Evolutionary conservation across 2,888 invertebrate genomes (phyloP).

Genomic region (Sesia apiformis): DNA sequence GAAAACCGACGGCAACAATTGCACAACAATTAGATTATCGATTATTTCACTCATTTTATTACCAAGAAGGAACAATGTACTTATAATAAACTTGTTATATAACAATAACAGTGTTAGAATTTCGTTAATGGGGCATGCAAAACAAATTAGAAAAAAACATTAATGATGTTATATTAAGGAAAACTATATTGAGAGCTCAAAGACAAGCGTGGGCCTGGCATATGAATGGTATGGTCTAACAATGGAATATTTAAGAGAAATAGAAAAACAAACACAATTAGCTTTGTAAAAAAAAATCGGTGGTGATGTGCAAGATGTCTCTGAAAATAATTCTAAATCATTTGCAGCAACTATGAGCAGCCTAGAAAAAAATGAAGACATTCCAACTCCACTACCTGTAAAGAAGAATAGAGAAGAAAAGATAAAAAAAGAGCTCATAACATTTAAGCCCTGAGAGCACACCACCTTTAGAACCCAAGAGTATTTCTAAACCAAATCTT

Average conservation of each 20-base stretch:
- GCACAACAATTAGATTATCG: no score
- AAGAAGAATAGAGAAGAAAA: conserved; percentile 67
- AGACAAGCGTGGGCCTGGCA: conserved; percentile 99
- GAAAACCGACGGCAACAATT: no score
- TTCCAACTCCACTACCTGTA: conserved; percentile 70
- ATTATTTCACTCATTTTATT: no score
- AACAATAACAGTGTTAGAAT: no score
- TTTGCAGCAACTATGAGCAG: conserved; percentile 83
- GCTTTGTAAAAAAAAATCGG: conserved; percentile 93
- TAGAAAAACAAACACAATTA: conserved; percentile 95
- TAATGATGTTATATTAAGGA: conserved; percentile 94
- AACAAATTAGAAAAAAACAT: conserved; percentile 99
- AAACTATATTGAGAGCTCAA: conserved; percentile 98
- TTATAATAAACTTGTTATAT: no score
- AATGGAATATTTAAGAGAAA: conserved; percentile 96
- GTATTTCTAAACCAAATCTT: conserved; percentile 58
- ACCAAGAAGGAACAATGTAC: no score
- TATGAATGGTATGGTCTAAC: conserved; percentile 98
- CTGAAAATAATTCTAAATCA: conserved; percentile 79
- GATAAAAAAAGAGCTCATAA: conserved; percentile 36
- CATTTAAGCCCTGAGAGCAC: conserved; percentile 76
- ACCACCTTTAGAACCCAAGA: conserved; percentile 68
- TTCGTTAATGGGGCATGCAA: conserved; percentile 99
- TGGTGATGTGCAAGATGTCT: conserved; percentile 74
- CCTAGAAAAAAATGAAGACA: conserved; percentile 83